phyloP scores from a whole-genome alignment of 2,797 vertebrate species.

The Philypnodon macrostomus region DNA sequence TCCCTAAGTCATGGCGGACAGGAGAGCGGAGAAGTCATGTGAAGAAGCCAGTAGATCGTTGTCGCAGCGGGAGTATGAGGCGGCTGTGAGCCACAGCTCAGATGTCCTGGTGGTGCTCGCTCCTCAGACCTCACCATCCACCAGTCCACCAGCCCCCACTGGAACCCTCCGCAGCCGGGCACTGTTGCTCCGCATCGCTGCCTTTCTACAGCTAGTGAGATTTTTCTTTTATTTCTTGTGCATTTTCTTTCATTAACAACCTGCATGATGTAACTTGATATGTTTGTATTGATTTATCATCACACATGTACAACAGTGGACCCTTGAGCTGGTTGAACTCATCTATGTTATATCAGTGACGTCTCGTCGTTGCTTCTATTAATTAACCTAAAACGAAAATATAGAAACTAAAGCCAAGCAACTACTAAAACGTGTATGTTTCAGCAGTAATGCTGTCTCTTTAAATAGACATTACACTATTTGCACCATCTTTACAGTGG shows the following conservation, averaged over 20 bases:
- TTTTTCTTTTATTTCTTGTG: neutral
- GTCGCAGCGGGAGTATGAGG: constrained; percentile 93
- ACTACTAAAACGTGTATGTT: too few species aligned
- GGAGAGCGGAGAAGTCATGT: constrained; percentile 99
- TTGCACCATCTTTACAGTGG: too few species aligned
- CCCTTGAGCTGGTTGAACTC: too few species aligned
- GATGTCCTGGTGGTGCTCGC: constrained; percentile 90
- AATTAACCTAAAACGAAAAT: too few species aligned
- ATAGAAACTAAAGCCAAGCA: too few species aligned
- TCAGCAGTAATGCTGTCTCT: too few species aligned
- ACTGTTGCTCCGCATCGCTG: constrained; percentile 93
- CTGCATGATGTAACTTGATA: too few species aligned
- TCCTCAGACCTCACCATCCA: constrained; percentile 77
- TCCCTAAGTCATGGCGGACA: constrained; percentile 99
- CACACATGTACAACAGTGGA: too few species aligned
- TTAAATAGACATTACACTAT: too few species aligned
- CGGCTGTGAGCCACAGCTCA: constrained; percentile 91
- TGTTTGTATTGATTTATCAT: neutral
- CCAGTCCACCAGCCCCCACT: constrained; percentile 70
- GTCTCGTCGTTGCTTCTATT: too few species aligned
- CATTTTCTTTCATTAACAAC: neutral
- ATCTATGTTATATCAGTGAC: too few species aligned
- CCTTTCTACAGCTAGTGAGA: constrained; percentile 93
- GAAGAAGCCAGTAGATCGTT: constrained; percentile 98
- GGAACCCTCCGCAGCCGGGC: constrained; percentile 88